Percentiles rank a stretch among this genome's conserved stretches.
phyloP scores from a whole-genome alignment of 2,113 vertebrate species.

The Alethe castanea region DNA sequence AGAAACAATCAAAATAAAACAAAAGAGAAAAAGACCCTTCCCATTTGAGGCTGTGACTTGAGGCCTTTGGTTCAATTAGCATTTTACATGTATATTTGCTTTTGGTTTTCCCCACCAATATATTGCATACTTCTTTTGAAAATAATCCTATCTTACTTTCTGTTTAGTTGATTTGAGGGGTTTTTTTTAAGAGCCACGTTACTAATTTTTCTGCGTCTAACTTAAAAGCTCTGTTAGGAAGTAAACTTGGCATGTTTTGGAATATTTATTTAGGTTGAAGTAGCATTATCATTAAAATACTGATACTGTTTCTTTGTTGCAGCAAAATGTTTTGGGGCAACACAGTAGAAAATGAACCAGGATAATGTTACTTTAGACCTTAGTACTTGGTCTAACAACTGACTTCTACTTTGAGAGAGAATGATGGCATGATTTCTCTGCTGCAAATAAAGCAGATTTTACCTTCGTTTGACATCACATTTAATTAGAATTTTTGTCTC shows the following conservation, averaged over 20 bases:
- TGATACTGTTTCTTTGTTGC: not conserved
- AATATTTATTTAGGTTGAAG: not conserved
- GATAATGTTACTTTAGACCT: not conserved
- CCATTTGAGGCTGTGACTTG: not conserved
- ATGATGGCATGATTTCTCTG: not conserved
- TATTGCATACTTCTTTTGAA: not conserved
- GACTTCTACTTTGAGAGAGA: not conserved
- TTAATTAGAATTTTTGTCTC: not conserved
- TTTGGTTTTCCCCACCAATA: not conserved
- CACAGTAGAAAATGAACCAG: not conserved
- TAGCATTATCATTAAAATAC: not conserved
- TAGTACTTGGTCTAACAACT: not conserved
- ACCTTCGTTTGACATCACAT: rapidly evolving
- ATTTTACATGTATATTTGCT: not conserved
- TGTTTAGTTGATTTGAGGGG: rapidly evolving
- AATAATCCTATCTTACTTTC: not conserved
- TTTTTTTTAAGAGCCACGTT: not conserved
- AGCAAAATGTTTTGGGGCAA: not conserved
- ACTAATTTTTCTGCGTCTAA: not conserved
- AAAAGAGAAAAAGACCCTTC: not conserved
- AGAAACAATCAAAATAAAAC: not conserved
- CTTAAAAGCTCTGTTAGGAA: not conserved
- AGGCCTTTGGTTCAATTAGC: not conserved
- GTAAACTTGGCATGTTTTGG: not conserved
- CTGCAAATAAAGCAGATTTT: not conserved